phyloP scores from a whole-genome alignment of 2,113 vertebrate species.

The Limanda limanda region DNA sequence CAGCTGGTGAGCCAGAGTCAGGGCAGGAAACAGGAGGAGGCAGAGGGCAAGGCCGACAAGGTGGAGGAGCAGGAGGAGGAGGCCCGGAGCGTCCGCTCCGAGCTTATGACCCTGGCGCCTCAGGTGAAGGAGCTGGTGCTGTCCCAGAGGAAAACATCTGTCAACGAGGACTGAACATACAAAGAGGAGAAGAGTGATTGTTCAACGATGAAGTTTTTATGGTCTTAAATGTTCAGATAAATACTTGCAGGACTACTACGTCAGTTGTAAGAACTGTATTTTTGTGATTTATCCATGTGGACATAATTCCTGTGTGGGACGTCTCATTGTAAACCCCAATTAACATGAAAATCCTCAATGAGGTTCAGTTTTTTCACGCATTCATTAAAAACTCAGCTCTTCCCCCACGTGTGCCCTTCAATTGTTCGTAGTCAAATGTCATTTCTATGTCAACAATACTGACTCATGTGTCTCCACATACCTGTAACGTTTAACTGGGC shows the following conservation, averaged over 20 bases:
- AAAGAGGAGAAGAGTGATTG: neutral
- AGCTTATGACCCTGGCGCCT: constrained; percentile 85
- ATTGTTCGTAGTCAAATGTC: neutral
- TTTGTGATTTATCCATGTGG: constrained; percentile 31
- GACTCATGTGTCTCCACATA: too few species aligned
- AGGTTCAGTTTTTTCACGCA: constrained; percentile 47
- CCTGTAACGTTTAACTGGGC: too few species aligned
- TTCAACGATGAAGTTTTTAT: neutral
- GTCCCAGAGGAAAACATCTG: constrained; percentile 86
- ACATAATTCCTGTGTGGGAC: constrained; percentile 43
- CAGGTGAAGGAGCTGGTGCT: constrained; percentile 91
- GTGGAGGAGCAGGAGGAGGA: constrained; percentile 80
- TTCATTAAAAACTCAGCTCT: constrained; percentile 46
- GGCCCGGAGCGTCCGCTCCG: constrained; percentile 77
- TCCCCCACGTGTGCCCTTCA: neutral
- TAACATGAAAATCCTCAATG: constrained; percentile 59
- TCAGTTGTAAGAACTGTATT: constrained; percentile 13
- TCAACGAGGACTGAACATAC: constrained; percentile 85
- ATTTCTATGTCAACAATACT: too few species aligned
- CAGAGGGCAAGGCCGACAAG: constrained; percentile 49
- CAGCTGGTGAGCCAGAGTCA: constrained; percentile 88
- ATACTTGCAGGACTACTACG: neutral
- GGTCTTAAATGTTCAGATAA: constrained; percentile 18
- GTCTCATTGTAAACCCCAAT: constrained; percentile 23
- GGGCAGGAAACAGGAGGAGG: constrained; percentile 81